phyloP scores from a whole-genome alignment of 1,140 invertebrate species.

The Neuroterus valhalla region DNA sequence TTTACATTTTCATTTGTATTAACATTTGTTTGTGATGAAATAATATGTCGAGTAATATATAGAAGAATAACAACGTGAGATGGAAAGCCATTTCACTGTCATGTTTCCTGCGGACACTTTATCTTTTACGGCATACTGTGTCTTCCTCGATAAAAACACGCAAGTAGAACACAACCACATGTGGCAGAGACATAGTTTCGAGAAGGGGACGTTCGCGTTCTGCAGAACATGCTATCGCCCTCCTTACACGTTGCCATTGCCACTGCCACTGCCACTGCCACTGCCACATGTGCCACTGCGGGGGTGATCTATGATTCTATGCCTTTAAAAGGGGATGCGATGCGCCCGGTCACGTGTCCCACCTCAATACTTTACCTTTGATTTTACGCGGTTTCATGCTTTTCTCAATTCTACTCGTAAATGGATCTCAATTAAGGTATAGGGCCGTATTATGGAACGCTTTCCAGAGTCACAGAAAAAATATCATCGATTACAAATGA shows the following conservation, averaged over 20 bases:
- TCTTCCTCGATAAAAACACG: not conserved
- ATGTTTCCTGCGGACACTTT: not conserved
- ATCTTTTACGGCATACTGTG: constrained; percentile 7
- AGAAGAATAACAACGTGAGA: too few relatives aligned
- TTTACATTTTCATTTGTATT: not conserved
- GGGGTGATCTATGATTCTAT: constrained; percentile 61
- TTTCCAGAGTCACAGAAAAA: too few relatives aligned
- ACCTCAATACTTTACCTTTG: constrained; percentile 55
- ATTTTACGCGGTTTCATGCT: constrained; percentile 64
- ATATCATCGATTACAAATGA: too few relatives aligned
- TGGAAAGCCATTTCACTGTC: not conserved
- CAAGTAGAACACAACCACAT: not conserved
- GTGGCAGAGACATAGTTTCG: too few relatives aligned
- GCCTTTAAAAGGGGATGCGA: too few relatives aligned
- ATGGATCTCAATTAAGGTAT: too few relatives aligned
- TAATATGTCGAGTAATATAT: too few relatives aligned
- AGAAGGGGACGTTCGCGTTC: not conserved
- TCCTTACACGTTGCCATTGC: constrained; percentile 48
- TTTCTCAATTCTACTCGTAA: constrained; percentile 58
- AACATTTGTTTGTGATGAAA: not conserved
- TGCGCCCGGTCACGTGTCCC: constrained; percentile 59
- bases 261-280: too few relatives aligned
- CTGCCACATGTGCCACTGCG: constrained; percentile 62
- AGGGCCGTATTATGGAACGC: too few relatives aligned
- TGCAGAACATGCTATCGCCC: constrained; percentile 37